Base-by-base conservation (phyloP, 2,113 vertebrate genomes). In the Indicator maculatus region DNA sequence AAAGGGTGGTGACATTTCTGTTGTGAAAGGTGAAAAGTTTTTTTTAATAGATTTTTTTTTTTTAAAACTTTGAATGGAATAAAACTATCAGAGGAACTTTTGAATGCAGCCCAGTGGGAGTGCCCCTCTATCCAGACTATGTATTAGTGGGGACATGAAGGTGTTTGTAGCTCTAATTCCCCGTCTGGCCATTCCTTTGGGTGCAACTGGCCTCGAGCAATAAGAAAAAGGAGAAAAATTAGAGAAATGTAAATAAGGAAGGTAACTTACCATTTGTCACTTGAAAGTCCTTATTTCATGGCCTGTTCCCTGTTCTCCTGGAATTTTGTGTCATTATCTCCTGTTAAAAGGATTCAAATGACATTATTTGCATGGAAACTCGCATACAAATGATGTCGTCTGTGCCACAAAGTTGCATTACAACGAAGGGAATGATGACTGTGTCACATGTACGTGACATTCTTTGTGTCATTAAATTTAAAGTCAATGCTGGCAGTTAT, bases 271-370 rank as follows among this genome's bases (percentile, higher is more conserved):
- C 93, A 96, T 97, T 96, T 96, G 95, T 96, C 96, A 97, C 93
- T 97, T 97, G 89, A 88, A 98, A 97, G 96, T 96, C 90, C 95
- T 96, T 88, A 93, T 97, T 97, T 96, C 84, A 86, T 96, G 96
- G 92, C 96, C 89, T 75, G 94, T 88, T 97, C 96, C 95, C 96
- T 97, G 71, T 94, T 93, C 94, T 97, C 96, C 70, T 84, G 76
- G 96, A 96, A 91, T 94, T 97, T 97, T 94, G 93, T 98, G 96
- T 97, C 94, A 96, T 97, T 98, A 97, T 96, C 96, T 97, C 89
- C 96, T 96, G 94, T 97, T 97, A 96, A 97, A 98, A 97, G 97
- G 96, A 97, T 97, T 97, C 96, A 96, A 96, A 97, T 97, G 96
- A 97, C 96, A 97, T 96, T 96, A 97, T 97, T 97, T 98, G 96